Conservation (phyloP, 2,888 invertebrate species). For the Parnassius smintheus region DNA sequence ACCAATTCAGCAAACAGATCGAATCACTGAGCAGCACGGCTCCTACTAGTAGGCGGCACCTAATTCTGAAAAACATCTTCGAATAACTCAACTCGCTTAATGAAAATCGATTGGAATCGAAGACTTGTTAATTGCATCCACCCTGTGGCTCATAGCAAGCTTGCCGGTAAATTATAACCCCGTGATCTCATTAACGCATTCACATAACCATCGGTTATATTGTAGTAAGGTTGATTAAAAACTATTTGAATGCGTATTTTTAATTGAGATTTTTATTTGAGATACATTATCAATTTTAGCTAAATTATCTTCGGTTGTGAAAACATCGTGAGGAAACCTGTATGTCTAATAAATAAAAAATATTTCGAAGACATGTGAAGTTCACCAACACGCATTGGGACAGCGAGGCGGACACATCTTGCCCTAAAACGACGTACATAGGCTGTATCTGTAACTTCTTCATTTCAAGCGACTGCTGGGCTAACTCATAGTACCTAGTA, state of each 20-base stretch:
- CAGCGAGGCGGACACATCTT: no score
- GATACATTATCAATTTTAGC: slow-evolving; percentile 3
- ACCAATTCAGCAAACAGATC: no score
- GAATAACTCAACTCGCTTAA: slow-evolving; percentile 42
- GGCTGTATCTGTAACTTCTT: no score
- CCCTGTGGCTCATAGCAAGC: slow-evolving; percentile 39
- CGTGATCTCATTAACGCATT: neutral
- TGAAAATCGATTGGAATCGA: slow-evolving; percentile 48
- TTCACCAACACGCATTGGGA: no score
- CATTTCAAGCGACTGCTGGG: no score
- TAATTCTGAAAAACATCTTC: slow-evolving; percentile 43
- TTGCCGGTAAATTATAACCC: slow-evolving; percentile 39
- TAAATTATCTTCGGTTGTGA: no score
- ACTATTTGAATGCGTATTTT: neutral
- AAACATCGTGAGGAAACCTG: no score
- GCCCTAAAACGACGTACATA: no score
- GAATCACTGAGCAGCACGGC: neutral
- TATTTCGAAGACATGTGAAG: no score
- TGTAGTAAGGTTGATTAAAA: neutral
- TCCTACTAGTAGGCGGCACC: slow-evolving; percentile 42
- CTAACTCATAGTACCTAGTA: no score
- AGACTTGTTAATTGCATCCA: slow-evolving; percentile 43
- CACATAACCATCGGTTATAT: neutral
- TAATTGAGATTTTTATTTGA: neutral
- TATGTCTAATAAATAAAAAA: no score